Evolutionary conservation across 1,140 invertebrate species (phyloP).

Genomic region (Teleopsis dalmanni): DNA sequence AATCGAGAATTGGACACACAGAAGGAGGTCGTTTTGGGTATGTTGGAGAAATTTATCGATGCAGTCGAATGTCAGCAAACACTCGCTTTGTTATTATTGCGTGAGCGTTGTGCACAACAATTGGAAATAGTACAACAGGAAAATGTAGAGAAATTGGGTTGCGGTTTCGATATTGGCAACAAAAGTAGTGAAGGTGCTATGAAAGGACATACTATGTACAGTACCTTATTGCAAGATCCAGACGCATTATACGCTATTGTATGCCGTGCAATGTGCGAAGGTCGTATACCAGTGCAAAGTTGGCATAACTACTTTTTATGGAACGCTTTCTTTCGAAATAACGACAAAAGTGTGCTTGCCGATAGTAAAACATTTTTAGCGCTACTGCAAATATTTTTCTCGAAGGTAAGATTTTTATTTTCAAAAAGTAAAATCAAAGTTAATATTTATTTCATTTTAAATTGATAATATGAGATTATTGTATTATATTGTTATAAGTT

Average conservation of each 20-base stretch:
- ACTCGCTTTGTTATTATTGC: conserved; percentile 28
- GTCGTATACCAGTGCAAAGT: conserved; percentile 7
- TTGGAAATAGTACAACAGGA: not conserved
- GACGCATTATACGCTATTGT: conserved; percentile 12
- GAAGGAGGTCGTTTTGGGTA: conserved; percentile 39
- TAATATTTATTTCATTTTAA: too few species aligned
- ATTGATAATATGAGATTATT: too few species aligned
- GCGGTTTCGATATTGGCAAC: too few species aligned
- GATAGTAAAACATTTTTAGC: conserved; percentile 38
- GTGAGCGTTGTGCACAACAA: conserved; percentile 31
- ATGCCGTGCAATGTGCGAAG: conserved; percentile 11
- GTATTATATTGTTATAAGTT: too few species aligned
- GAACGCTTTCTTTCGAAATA: conserved; percentile 26
- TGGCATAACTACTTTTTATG: conserved; percentile 21
- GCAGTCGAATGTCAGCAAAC: conserved; percentile 32
- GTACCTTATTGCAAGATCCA: conserved; percentile 6
- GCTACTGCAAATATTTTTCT: conserved; percentile 31
- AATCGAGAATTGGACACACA: conserved; percentile 38
- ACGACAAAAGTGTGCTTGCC: conserved; percentile 37
- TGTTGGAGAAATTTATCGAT: conserved; percentile 42
- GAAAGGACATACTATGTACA: not conserved
- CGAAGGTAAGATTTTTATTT: conserved; percentile 39
- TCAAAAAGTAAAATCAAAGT: too few species aligned
- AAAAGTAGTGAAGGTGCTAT: too few species aligned
- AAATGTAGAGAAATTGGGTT: not conserved